phyloP scores from a whole-genome alignment of 2,113 vertebrate genomes.

The Garra rufa region DNA sequence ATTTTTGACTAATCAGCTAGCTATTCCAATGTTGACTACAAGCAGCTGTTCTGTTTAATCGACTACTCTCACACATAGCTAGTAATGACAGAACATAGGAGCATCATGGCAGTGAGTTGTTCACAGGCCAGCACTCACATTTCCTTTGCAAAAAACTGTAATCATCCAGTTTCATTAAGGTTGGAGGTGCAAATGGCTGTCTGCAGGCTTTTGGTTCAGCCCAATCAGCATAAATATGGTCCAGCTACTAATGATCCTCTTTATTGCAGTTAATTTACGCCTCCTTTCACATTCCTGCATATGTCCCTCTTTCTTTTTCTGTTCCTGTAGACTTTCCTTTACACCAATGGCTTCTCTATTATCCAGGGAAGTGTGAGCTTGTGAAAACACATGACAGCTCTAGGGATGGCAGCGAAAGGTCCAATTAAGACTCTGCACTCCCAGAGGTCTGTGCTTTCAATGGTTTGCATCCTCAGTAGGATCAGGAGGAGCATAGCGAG shows the following conservation, averaged over 20 bases:
- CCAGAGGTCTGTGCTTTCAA: slow-evolving; percentile 20
- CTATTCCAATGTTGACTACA: too few species aligned
- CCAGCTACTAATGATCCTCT: slow-evolving; percentile 38
- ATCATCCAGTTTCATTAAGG: not conserved
- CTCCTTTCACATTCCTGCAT: slow-evolving; percentile 1
- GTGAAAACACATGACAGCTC: slow-evolving; percentile 24
- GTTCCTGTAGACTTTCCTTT: not conserved
- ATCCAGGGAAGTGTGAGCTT: not conserved
- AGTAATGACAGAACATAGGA: not conserved
- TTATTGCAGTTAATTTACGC: slow-evolving; percentile 34
- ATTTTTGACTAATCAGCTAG: too few species aligned
- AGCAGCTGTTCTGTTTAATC: too few species aligned
- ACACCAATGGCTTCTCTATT: not conserved
- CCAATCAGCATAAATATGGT: slow-evolving; percentile 28
- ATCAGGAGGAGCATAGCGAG: slow-evolving; percentile 22
- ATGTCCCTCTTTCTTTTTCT: slow-evolving; percentile 15
- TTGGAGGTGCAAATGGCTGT: slow-evolving; percentile 11
- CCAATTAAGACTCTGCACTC: slow-evolving; percentile 52
- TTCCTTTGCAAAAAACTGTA: not conserved
- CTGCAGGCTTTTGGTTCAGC: slow-evolving; percentile 10
- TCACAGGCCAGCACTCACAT: not conserved
- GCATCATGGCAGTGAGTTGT: not conserved
- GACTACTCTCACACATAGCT: not conserved
- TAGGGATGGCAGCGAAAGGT: slow-evolving; percentile 23
- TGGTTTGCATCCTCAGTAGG: slow-evolving; percentile 14